These are phyloP conservation scores for Pogonocichla stellata DNA, from an alignment of 2,113 vertebrate species.

Conservation along the genomic window DNA sequence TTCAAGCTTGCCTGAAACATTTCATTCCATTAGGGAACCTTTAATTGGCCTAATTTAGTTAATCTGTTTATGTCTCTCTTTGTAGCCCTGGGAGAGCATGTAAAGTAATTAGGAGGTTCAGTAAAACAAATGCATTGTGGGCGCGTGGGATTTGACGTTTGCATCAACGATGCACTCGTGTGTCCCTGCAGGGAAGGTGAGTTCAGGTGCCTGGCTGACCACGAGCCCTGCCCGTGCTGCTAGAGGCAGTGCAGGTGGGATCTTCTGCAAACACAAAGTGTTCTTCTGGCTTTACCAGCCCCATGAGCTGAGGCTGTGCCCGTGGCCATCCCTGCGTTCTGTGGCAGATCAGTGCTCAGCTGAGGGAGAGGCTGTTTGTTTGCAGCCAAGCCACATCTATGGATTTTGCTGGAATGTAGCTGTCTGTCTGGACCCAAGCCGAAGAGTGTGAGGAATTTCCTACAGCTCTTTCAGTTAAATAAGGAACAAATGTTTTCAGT, in stretches of 20 bases:
- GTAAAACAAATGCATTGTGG: constrained; percentile 46
- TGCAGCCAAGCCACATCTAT: neutral
- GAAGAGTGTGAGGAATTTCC: constrained; percentile 12
- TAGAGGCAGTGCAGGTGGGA: neutral
- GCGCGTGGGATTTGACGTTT: neutral
- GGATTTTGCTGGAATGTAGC: neutral
- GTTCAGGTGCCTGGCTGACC: neutral
- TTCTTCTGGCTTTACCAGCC: neutral
- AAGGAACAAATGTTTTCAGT: constrained; percentile 2
- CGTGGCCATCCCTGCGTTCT: accelerated
- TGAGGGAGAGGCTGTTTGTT: neutral
- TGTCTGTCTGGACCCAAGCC: neutral
- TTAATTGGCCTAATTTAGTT: constrained; percentile 74
- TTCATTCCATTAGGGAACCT: constrained; percentile 73
- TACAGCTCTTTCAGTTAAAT: constrained; percentile 1
- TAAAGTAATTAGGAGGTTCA: constrained; percentile 69
- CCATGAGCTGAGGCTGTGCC: neutral
- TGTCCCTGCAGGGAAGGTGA: neutral
- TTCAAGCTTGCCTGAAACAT: constrained; percentile 59
- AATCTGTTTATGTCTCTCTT: constrained; percentile 71
- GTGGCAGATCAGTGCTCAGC: neutral
- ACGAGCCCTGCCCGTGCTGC: accelerated
- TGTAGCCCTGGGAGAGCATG: constrained; percentile 66
- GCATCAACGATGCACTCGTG: accelerated
- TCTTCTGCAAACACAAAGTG: neutral